Evolutionary conservation across 2,888 invertebrate species (phyloP), one percentile per base, ranked within the genome.

Genomic region (Sarcophaga subvicina): DNA sequence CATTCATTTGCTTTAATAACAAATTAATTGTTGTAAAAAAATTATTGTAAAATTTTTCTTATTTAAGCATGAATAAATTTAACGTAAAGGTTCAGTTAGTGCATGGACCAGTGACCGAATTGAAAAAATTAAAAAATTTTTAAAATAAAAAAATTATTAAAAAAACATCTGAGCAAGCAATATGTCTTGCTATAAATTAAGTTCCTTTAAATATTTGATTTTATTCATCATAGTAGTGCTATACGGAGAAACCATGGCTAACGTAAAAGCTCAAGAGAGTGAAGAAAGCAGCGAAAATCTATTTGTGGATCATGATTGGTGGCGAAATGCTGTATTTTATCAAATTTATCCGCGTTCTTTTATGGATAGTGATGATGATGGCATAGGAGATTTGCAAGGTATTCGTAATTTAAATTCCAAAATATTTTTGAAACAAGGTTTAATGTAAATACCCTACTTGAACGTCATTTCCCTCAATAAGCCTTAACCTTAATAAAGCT

Each of bases 301-400:
- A 2, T 49, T 14, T 25, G 80, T 72, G 47, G 85, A 87, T 49
- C 54, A 64, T 17, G 94, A 95, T 85, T 98, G 98, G 98, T 97
- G 97, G 96, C 95, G 96, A 90, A 95, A 95, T 12, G 95, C 96
- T 2, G 94, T 93, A 17, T 95, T 97, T 90, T 98, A 98, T 93
- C 97, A 98, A 92, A 96, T 97, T 73, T 96, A 97, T 91, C 96
- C 97, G 0, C 95, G 96, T 89, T 96, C 97, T 6, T 98, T 97
- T 93, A 95, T 95, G 92, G 98, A 98, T 91, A 95, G 96, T 81
- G 93, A 97, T 91, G 96, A 95, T 1, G 96, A 97, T 93, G 98
- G 98, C 1, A 94, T 96, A 22, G 95, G 95, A 2, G 95, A 95
- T 90, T 89, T 95, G 2, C 94, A 94, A 88, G 95, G 95, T 94